Base-by-base conservation (phyloP, 2,797 vertebrate species). In the Anabacerthia variegaticeps region DNA sequence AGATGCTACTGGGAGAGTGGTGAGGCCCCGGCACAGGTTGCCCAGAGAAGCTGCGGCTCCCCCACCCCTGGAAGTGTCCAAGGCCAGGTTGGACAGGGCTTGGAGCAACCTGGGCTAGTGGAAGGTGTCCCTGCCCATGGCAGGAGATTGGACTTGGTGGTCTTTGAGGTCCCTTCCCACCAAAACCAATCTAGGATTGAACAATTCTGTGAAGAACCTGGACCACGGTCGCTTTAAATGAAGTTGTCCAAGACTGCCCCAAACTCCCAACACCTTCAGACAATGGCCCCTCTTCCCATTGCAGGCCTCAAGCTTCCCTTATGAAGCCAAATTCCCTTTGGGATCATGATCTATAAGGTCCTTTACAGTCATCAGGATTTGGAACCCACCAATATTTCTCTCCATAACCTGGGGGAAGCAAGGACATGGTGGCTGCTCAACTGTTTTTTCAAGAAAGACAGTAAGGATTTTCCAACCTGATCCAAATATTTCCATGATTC, bases 161-260 rank as follows among this genome's bases (percentile, higher is more conserved):
- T 44, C 23, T 71, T 63, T 56, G n/a, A 22, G n/a, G 16, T 22
- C 28, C 36, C 24, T 34, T 58, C 56, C 51, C 9, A 26, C 4
- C 8, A 65, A 56, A 51, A 71, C 10, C n/a, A 19, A 26, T 34
- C 12, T 13, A 10, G 28, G 56, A 51, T 3, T 49, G 17, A 49
- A 63, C 7, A 4, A 44, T 15, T 8, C 28, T 63, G 20, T 36
- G 19, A 62, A 28, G 14, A 48, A 5, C 15, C 22, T 51, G 16
- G 19, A 23, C 15, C 7, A 12, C 37, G 11, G 23, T 0, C 44
- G 18, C 61, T 65, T 46, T 30, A 15, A 58, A 27, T 0, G 0
- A 62, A 67, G 16, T 12, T 41, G 20, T 41, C 24, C 88, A 67
- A 39, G 8, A 26, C 26, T 1, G 21, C 9, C 26, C n/a, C n/a